Evolutionary conservation across 1,140 invertebrate species (phyloP).

Genomic region (Stegodyphus dumicola): DNA sequence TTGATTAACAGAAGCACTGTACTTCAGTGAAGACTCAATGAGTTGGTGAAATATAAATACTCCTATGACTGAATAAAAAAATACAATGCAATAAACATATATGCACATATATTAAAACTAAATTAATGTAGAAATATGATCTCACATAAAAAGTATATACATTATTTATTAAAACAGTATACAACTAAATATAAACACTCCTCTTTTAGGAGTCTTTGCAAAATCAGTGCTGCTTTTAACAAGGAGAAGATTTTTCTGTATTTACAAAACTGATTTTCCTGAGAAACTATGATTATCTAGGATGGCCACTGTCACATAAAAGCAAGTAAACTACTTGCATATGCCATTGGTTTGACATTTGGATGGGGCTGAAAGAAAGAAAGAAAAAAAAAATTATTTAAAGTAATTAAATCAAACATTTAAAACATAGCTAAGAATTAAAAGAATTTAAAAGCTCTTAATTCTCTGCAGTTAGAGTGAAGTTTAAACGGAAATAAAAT

Average conservation of each 20-base stretch:
- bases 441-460: not conserved
- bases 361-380: slow-evolving; percentile 88
- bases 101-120: no score
- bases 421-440: not conserved
- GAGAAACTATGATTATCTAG: slow-evolving; percentile 58
- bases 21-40: no score
- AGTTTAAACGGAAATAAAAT: not conserved
- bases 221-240: slow-evolving; percentile 43
- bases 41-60: no score
- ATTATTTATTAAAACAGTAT: slow-evolving; percentile 59
- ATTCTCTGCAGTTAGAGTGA: not conserved
- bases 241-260: slow-evolving; percentile 26
- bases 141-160: slow-evolving; percentile 44
- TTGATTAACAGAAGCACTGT: no score
- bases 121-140: no score
- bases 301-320: slow-evolving; percentile 63
- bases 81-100: no score
- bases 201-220: not conserved
- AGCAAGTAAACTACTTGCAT: slow-evolving; percentile 73
- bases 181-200: slow-evolving; percentile 53
- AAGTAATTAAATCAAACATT: not conserved
- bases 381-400: slow-evolving; percentile 56
- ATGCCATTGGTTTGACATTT: slow-evolving; percentile 96
- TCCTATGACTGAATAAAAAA: no score
- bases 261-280: slow-evolving; percentile 50